Conservation (phyloP, 64 coral and sea anemone genomes). For the Catalaphyllia jardinei region DNA sequence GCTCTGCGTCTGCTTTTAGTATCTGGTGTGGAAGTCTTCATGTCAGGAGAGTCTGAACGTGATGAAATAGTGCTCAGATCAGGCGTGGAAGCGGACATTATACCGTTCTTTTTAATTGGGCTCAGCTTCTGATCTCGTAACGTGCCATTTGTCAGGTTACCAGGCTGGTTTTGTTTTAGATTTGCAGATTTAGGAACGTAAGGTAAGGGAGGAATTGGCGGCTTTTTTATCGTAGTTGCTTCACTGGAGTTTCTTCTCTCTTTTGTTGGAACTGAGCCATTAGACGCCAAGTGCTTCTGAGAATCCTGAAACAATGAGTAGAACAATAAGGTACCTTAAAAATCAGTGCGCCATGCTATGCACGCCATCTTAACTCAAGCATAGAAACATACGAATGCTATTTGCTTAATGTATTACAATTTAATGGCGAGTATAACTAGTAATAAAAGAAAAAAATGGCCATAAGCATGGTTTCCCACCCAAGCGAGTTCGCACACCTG, state of each 20-base stretch:
- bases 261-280: not conserved
- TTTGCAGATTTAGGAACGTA: not conserved
- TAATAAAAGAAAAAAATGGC: no score
- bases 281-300: not conserved
- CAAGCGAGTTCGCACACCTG: no score
- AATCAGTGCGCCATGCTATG: not conserved
- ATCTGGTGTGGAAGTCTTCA: slow-evolving; percentile 32
- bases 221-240: not conserved
- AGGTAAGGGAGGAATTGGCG: not conserved
- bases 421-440: no score
- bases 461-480: no score
- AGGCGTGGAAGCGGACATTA: slow-evolving; percentile 17
- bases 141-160: not conserved
- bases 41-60: slow-evolving; percentile 24
- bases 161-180: not conserved
- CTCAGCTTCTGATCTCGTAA: not conserved
- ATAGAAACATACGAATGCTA: no score
- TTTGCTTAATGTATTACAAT: no score
- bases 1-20: slow-evolving; percentile 9
- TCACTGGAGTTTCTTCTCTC: not conserved
- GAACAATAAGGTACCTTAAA: not conserved
- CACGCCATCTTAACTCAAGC: no score
- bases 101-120: slow-evolving; percentile 18
- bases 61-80: not conserved
- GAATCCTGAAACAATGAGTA: not conserved